Conservation (phyloP, 2,888 invertebrate species). For the Macaria notata region DNA sequence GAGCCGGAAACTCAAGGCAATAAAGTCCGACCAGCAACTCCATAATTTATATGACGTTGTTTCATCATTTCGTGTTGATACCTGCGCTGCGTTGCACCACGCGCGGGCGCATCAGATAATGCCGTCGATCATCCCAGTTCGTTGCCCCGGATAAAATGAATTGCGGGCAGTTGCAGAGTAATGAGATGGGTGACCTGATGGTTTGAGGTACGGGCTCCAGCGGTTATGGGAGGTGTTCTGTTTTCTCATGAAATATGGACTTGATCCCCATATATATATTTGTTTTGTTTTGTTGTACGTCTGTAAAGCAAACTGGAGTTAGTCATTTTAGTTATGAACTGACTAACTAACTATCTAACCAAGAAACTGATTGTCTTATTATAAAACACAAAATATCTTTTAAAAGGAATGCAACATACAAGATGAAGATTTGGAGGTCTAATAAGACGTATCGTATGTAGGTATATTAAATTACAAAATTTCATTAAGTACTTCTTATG, state of each 20-base stretch:
- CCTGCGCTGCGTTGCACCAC: conserved; percentile 29
- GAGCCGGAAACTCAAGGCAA: conserved; percentile 12
- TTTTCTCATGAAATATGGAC: too few species aligned
- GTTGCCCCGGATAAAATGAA: conserved; percentile 57
- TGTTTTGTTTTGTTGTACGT: background rate
- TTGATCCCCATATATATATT: background rate
- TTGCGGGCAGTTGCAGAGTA: conserved; percentile 65
- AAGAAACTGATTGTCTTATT: too few species aligned
- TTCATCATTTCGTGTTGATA: conserved; percentile 26
- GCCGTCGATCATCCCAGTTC: conserved; percentile 50
- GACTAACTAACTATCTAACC: too few species aligned
- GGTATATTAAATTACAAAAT: too few species aligned
- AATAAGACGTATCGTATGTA: too few species aligned
- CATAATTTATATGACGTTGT: conserved; percentile 22
- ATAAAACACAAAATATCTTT: too few species aligned
- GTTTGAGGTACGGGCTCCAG: conserved; percentile 2
- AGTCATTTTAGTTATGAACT: too few species aligned
- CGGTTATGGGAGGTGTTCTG: too few species aligned
- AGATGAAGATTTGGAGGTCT: too few species aligned
- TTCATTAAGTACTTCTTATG: background rate
- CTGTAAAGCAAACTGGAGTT: too few species aligned
- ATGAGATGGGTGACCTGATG: conserved; percentile 47
- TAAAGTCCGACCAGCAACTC: conserved; percentile 11
- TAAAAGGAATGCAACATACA: too few species aligned
- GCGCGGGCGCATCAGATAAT: conserved; percentile 11